Conservation (phyloP, 2,113 vertebrate genomes). For the Enhydra lutris region DNA sequence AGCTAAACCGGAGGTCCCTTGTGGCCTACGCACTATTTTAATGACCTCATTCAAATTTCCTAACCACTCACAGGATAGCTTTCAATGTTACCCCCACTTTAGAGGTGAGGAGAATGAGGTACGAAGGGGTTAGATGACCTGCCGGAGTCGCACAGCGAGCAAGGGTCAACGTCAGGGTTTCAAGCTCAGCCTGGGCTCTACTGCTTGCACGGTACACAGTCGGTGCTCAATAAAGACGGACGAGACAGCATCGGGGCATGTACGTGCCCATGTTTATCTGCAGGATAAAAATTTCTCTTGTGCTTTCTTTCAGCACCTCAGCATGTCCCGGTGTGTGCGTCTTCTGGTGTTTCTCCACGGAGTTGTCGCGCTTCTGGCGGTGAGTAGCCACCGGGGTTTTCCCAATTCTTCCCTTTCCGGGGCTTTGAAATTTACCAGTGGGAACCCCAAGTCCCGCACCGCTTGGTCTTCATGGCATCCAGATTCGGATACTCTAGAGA, state of each 20-base stretch:
- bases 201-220: background rate
- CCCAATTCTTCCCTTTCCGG: background rate
- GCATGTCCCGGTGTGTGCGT: background rate
- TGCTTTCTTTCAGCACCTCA: constrained; percentile 31
- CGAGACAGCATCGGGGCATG: background rate
- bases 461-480: background rate
- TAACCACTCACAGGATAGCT: background rate
- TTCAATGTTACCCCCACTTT: background rate
- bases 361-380: background rate
- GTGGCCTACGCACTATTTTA: background rate
- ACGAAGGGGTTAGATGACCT: background rate
- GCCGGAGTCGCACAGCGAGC: background rate
- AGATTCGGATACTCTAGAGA: background rate
- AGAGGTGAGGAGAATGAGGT: background rate
- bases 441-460: background rate
- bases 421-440: background rate
- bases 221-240: background rate
- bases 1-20: background rate
- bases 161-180: background rate
- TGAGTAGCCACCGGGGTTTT: background rate
- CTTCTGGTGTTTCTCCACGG: constrained; percentile 4
- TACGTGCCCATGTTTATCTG: background rate
- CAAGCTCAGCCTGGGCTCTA: background rate
- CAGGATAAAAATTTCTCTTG: background rate
- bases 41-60: background rate